phyloP scores from a whole-genome alignment of 2,888 invertebrate genomes.

The Thecophora atra region DNA sequence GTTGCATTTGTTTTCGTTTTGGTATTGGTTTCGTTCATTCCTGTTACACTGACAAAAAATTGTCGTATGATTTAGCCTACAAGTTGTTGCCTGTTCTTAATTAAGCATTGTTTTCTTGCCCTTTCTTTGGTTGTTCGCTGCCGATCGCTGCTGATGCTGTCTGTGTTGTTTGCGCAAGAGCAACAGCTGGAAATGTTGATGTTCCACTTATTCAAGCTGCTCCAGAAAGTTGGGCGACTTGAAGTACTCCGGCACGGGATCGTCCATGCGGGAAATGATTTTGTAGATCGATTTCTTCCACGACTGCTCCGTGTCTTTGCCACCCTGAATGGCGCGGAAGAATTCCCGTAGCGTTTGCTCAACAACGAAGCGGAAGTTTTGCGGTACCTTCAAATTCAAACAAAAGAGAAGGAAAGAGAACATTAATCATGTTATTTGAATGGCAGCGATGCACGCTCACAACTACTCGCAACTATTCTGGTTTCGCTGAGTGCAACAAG shows the following conservation, averaged over 20 bases:
- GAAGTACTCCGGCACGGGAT: slow-evolving; percentile 99
- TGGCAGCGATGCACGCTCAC: not conserved
- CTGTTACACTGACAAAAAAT: too few species aligned
- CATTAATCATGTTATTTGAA: not conserved
- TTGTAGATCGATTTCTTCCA: slow-evolving; percentile 99
- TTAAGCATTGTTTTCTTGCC: slow-evolving; percentile 32
- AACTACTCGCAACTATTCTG: slow-evolving; percentile 15
- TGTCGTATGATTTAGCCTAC: slow-evolving; percentile 36
- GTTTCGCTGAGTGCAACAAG: not conserved
- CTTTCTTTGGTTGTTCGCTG: slow-evolving; percentile 41
- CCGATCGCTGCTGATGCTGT: slow-evolving; percentile 26
- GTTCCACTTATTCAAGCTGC: slow-evolving; percentile 82
- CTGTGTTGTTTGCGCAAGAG: slow-evolving; percentile 39
- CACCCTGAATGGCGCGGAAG: slow-evolving; percentile 96
- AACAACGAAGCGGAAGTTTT: slow-evolving; percentile 95
- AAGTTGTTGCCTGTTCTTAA: slow-evolving; percentile 43
- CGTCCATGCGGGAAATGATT: slow-evolving; percentile 98
- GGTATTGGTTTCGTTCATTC: not conserved
- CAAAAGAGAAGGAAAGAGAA: slow-evolving; percentile 31
- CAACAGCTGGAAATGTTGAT: slow-evolving; percentile 24
- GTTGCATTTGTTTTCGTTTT: slow-evolving; percentile 36
- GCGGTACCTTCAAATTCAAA: slow-evolving; percentile 81
- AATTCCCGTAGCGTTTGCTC: slow-evolving; percentile 98
- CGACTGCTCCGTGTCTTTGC: slow-evolving; percentile 97
- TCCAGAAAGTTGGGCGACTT: slow-evolving; percentile 99